Evolutionary conservation across 2,113 vertebrate species (phyloP).

Genomic region (Ceratotherium simum): DNA sequence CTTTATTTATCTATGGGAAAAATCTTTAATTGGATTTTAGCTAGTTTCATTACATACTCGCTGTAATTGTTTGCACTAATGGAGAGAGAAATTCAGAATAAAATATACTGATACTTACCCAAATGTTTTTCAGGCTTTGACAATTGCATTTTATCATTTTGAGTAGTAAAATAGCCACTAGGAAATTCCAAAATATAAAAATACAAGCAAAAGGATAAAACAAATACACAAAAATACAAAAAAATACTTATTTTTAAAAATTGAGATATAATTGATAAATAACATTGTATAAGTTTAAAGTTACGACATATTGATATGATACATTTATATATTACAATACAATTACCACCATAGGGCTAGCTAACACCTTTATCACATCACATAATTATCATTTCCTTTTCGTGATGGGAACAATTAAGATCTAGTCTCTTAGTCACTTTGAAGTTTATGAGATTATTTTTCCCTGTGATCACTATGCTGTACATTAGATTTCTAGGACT

Average conservation of each 20-base stretch:
- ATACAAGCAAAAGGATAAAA: not conserved
- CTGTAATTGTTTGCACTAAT: conserved; percentile 20
- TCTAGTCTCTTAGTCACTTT: not conserved
- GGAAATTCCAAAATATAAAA: not conserved
- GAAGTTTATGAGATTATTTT: not conserved
- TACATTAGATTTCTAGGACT: not conserved
- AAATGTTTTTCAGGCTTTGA: not conserved
- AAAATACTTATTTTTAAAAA: not conserved
- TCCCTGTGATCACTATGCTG: not conserved
- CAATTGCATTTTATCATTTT: not conserved
- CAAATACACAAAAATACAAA: not conserved
- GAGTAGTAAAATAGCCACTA: not conserved
- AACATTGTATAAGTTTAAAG: not conserved
- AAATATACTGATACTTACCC: not conserved
- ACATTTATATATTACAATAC: not conserved
- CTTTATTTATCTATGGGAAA: not conserved
- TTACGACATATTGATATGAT: not conserved
- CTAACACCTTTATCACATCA: not conserved
- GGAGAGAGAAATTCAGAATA: conserved; percentile 45
- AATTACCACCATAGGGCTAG: not conserved
- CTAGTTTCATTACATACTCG: conserved; percentile 32
- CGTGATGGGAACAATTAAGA: not conserved
- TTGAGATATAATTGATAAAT: not conserved
- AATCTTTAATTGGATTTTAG: not conserved
- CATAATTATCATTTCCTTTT: not conserved